Percentiles rank a stretch among this genome's conserved stretches.
These are phyloP conservation scores for Aporophyla lueneburgensis DNA, from an alignment of 2,888 invertebrate species.

Conservation along the genomic window DNA sequence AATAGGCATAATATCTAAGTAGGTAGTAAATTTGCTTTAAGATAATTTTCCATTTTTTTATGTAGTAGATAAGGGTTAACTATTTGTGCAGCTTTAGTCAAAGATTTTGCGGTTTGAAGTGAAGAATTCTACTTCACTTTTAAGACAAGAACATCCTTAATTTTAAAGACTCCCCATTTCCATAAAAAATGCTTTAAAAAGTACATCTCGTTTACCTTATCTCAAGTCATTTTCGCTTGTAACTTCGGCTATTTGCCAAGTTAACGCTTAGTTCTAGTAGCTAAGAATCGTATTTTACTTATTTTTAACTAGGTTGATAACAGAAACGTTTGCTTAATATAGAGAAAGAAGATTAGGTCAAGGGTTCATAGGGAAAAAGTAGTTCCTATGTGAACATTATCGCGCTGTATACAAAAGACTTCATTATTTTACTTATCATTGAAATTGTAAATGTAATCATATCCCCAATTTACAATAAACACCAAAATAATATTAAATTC, in stretches of 20 bases:
- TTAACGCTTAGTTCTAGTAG: constrained; percentile 22
- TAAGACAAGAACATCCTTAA: constrained; percentile 16
- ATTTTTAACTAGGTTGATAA: background rate
- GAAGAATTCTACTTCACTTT: constrained; percentile 1
- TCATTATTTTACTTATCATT: background rate
- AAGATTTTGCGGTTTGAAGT: background rate
- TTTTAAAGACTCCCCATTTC: constrained; percentile 37
- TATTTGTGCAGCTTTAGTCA: too few species aligned
- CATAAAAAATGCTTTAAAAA: constrained; percentile 46
- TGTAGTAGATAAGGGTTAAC: too few species aligned
- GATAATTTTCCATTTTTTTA: background rate
- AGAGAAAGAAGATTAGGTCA: background rate
- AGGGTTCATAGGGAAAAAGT: background rate
- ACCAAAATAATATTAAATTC: background rate
- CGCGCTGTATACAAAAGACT: too few species aligned
- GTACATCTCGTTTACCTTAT: constrained; percentile 46
- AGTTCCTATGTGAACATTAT: background rate
- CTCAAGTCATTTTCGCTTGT: constrained; percentile 48
- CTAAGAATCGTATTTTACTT: background rate
- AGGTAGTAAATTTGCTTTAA: too few species aligned
- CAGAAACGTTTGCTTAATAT: background rate
- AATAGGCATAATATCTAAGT: background rate
- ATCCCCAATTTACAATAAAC: background rate
- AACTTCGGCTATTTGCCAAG: constrained; percentile 52
- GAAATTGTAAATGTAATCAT: background rate